phyloP scores from a whole-genome alignment of 2,888 invertebrate genomes.

The Volucella inanis region DNA sequence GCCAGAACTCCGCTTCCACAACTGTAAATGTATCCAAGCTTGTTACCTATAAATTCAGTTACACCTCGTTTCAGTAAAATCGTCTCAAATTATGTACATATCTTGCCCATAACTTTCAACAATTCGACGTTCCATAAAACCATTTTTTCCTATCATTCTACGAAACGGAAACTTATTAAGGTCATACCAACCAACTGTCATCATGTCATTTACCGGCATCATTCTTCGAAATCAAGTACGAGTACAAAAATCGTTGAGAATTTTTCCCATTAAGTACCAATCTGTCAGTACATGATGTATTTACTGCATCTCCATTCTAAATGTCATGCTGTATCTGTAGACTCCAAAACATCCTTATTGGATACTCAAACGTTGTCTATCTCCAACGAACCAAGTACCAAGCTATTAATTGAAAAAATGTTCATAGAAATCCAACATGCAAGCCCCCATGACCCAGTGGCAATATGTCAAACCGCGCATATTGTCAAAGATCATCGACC shows the following conservation, averaged over 20 bases:
- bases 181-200: not conserved
- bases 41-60: too few relatives aligned
- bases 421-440: conserved; percentile 46
- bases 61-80: too few relatives aligned
- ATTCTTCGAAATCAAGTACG: not conserved
- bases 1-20: too few relatives aligned
- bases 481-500: conserved; percentile 65
- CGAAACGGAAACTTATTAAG: too few relatives aligned
- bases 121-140: too few relatives aligned
- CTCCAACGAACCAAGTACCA: not conserved
- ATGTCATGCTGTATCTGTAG: conserved; percentile 29
- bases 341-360: conserved; percentile 35
- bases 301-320: conserved; percentile 38
- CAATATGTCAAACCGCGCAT: conserved; percentile 71
- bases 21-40: too few relatives aligned
- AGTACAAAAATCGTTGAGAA: not conserved
- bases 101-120: too few relatives aligned
- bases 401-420: conserved; percentile 44
- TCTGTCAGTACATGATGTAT: conserved; percentile 59
- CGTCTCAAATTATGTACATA: too few relatives aligned
- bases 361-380: conserved; percentile 23
- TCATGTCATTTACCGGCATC: not conserved
- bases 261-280: conserved; percentile 21
- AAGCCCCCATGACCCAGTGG: conserved; percentile 72
- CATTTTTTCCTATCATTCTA: too few relatives aligned